Percentiles rank a stretch among this genome's conserved stretches.
Evolutionary conservation across 2,888 invertebrate species (phyloP).

Genomic region (Ectemnius cavifrons): DNA sequence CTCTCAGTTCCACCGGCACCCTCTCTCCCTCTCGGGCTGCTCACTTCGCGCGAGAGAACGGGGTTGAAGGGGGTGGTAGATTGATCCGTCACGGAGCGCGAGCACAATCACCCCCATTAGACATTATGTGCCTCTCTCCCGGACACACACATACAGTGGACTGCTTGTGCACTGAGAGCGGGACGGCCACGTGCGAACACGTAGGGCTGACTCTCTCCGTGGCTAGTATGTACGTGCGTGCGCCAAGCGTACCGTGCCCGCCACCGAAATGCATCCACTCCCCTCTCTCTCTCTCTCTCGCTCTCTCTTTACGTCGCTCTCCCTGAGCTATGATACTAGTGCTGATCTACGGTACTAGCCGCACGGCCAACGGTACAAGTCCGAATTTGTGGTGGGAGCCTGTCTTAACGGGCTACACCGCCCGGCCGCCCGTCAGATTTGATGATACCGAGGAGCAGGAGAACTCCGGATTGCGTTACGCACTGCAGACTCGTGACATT

Average conservation of each 20-base stretch:
- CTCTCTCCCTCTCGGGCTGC: conserved; percentile 31
- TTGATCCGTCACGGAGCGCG: conserved; percentile 77
- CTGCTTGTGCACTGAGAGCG: neutral
- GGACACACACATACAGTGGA: conserved; percentile 54
- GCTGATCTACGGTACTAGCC: conserved; percentile 67
- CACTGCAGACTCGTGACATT: neutral
- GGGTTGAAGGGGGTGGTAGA: conserved; percentile 74
- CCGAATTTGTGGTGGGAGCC: conserved; percentile 50
- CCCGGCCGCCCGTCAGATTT: neutral
- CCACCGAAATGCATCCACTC: conserved; percentile 70
- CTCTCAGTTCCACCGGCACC: conserved; percentile 16
- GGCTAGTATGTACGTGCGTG: conserved; percentile 10
- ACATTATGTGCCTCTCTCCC: conserved; percentile 75
- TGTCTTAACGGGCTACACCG: conserved; percentile 34
- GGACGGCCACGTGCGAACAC: conserved; percentile 48
- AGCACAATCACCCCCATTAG: conserved; percentile 78
- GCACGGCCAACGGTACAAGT: conserved; percentile 52
- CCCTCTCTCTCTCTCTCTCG: too few species aligned
- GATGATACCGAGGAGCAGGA: neutral
- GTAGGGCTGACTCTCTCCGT: conserved; percentile 23
- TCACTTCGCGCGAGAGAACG: conserved; percentile 55
- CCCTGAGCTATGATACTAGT: conserved; percentile 72
- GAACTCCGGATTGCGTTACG: neutral
- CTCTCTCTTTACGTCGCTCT: conserved; percentile 42
- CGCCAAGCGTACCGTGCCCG: conserved; percentile 53